Conservation (phyloP, 2,888 invertebrate species). For the Leptopilina syphax region DNA sequence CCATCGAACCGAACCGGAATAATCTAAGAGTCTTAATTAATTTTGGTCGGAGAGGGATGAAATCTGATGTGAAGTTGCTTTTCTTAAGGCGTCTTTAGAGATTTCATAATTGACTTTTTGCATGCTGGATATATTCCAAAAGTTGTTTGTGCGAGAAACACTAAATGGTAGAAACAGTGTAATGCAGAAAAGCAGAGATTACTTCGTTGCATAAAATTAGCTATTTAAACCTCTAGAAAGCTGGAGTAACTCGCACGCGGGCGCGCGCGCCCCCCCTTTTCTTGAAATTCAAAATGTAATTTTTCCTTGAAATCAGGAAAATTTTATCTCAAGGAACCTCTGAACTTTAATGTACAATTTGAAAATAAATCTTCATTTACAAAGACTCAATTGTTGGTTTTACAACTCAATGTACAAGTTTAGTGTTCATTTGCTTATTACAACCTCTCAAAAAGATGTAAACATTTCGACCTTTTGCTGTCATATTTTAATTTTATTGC, state of each 20-base stretch:
- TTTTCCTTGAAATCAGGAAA: slow-evolving; percentile 26
- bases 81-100: not conserved
- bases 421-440: not conserved
- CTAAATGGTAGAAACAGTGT: slow-evolving; percentile 39
- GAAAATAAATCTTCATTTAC: slow-evolving; percentile 24
- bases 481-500: slow-evolving; percentile 27
- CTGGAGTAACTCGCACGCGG: not conserved
- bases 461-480: not conserved
- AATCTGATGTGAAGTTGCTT: slow-evolving; percentile 3
- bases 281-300: slow-evolving; percentile 27
- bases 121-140: slow-evolving; percentile 27
- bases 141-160: slow-evolving; percentile 14
- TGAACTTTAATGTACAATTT: not conserved
- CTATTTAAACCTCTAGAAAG: slow-evolving; percentile 19
- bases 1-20: no score
- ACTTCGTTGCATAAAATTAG: slow-evolving; percentile 51
- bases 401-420: not conserved
- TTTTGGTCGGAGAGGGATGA: not conserved
- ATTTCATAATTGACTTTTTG: slow-evolving; percentile 29
- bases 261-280: not conserved
- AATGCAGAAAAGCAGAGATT: slow-evolving; percentile 47
- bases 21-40: not conserved
- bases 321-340: not conserved
- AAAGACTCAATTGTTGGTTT: slow-evolving; percentile 31
- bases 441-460: not conserved